phyloP scores from a whole-genome alignment of 2,888 invertebrate species.

The Heliconius ismenius region DNA sequence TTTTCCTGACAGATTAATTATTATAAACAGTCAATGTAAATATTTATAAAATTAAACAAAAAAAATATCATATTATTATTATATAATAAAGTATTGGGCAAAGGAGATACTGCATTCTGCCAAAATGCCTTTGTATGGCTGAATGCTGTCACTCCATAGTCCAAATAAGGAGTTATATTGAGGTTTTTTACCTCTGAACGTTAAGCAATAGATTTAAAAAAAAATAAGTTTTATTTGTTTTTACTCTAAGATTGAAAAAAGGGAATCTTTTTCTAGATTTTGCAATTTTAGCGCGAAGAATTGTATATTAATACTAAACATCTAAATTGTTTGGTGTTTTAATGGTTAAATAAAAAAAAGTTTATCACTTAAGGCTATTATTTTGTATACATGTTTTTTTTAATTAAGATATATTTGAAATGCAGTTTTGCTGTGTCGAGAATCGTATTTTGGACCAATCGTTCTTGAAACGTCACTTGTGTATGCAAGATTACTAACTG shows the following conservation, averaged over 20 bases:
- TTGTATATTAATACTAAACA: slow-evolving; percentile 79
- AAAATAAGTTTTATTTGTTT: slow-evolving; percentile 53
- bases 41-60: slow-evolving; percentile 56
- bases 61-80: slow-evolving; percentile 49
- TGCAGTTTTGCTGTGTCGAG: slow-evolving; percentile 40
- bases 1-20: slow-evolving; percentile 41
- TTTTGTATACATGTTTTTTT: slow-evolving; percentile 69
- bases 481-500: slow-evolving; percentile 58
- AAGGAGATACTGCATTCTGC: slow-evolving; percentile 45
- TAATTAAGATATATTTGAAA: slow-evolving; percentile 47
- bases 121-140: slow-evolving; percentile 38
- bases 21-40: slow-evolving; percentile 59
- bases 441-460: slow-evolving; percentile 62
- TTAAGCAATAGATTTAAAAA: slow-evolving; percentile 57
- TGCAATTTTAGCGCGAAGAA: slow-evolving; percentile 58
- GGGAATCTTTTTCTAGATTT: slow-evolving; percentile 55
- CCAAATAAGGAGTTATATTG: slow-evolving; percentile 38
- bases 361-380: slow-evolving; percentile 57
- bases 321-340: slow-evolving; percentile 42
- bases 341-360: slow-evolving; percentile 39
- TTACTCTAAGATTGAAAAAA: slow-evolving; percentile 63
- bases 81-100: slow-evolving; percentile 46
- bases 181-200: slow-evolving; percentile 51
- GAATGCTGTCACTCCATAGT: slow-evolving; percentile 54
- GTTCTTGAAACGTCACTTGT: slow-evolving; percentile 50